Evolutionary conservation across 2,888 invertebrate species (phyloP), one percentile per base, ranked within the genome.

Genomic region (Parthenolecanium corni): DNA sequence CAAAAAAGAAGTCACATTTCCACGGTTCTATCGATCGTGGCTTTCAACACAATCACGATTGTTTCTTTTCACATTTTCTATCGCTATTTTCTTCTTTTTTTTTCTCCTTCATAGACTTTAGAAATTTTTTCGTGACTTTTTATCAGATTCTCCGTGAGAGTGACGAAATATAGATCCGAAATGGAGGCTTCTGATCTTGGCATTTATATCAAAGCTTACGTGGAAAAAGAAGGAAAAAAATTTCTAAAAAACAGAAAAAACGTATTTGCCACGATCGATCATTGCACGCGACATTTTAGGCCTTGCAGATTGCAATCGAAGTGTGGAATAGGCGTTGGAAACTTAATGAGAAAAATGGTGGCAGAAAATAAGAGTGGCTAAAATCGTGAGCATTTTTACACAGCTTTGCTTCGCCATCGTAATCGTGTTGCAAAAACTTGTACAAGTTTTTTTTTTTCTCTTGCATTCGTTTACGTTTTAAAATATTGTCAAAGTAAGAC

Each of bases 251-350:
- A n/a, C n/a, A n/a, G n/a, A n/a, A n/a, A n/a, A n/a, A n/a, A n/a
- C n/a, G n/a, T n/a, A 44, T 18, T 23, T 18, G 49, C 49, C 49
- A 49, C 49, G 49, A 49, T 49, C 49, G 49, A 49, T 49, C 49
- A 49, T 49, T 49, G 49, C 49, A 49, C 49, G 49, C 49, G 49
- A 49, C 49, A 23, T 49, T 49, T 49, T 49, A 49, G 49, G 49
- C 49, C 49, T 49, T 21, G 23, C 49, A 31, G 49, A 49, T 49
- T 18, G 49, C 21, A 49, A 49, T 49, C 49, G 46, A 49, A 23
- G 5, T 31, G 31, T 31, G 6, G 49, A 49, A 49, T 49, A 49
- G 49, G 49, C 49, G 49, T 49, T 49, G 49, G 49, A 23, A 49
- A 49, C 49, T 49, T 49, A 49, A 49, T 49, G 49, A 49, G 49